Evolutionary conservation across 2,113 vertebrate species (phyloP).

Genomic region (Hydrolagus affinis): DNA sequence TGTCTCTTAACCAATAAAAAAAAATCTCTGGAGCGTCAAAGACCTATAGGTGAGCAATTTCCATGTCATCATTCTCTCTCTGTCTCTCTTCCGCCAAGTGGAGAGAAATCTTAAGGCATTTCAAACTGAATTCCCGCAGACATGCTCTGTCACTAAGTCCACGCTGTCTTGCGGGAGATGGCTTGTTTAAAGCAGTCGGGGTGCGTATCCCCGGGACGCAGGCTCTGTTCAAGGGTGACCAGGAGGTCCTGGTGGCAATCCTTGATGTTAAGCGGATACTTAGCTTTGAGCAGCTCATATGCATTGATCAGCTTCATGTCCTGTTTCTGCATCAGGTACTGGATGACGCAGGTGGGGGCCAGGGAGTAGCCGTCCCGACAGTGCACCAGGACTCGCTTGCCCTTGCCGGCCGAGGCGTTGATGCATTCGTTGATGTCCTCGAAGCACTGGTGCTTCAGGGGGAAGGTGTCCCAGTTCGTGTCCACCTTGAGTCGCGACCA

Average conservation of each 20-base stretch:
- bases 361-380: conserved; percentile 64
- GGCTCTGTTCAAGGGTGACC: conserved; percentile 59
- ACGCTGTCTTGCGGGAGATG: conserved; percentile 60
- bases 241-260: conserved; percentile 63
- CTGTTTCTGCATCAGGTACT: conserved; percentile 66
- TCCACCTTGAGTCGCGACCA: conserved; percentile 66
- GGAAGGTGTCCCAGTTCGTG: conserved; percentile 46
- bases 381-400: conserved; percentile 63
- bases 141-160: conserved; percentile 49
- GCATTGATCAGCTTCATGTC: conserved; percentile 62
- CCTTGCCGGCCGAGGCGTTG: conserved; percentile 54
- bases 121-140: not conserved
- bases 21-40: too few relatives aligned
- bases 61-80: too few relatives aligned
- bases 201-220: conserved; percentile 53
- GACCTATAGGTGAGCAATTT: too few relatives aligned
- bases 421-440: conserved; percentile 66
- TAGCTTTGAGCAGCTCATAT: conserved; percentile 59
- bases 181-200: conserved; percentile 60
- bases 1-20: too few relatives aligned
- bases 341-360: conserved; percentile 58
- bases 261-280: conserved; percentile 58
- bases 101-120: conserved; percentile 26
- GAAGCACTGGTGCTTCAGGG: conserved; percentile 56
- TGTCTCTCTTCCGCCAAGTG: too few relatives aligned